Evolutionary conservation across 2,888 invertebrate genomes (phyloP), one percentile per base, ranked within the genome.

Genomic region (Sinopyrophorus schimmeli): DNA sequence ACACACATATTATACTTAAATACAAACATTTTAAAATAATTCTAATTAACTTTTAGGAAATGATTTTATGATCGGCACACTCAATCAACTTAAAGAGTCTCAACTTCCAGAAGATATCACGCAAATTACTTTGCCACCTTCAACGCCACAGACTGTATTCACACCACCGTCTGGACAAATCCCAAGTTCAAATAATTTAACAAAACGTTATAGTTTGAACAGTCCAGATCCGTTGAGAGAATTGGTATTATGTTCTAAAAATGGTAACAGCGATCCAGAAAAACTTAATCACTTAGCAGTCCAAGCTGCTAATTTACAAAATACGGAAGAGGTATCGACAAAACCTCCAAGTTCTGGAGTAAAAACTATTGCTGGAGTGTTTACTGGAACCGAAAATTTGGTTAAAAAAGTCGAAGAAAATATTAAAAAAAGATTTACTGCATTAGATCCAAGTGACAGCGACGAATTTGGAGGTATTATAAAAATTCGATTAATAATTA

Each of bases 401-500:
- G 30, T 71, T 3, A 71, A 69, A 46, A 72, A 70, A 62, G 66
- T 69, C 5, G 73, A 72, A 41, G 73, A 71, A 40, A 68, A 63
- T n/a, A 61, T 72, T 17, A 64, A 61, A 32, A 71, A 70, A 39
- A 71, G 69, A 53, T 73, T 70, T 58, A 41, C 75, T 70, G 35
- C 76, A 74, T 49, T 78, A 44, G 77, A 78, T 44, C 80, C 82
- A 9, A 84, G 82, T 54, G 86, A 85, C 63, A 84, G 83, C 60
- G 83, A 84, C 55, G 80, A 79, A 17, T 76, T 80, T 55, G 78
- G 79, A 61, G 80, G 80, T 80, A 56, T 37, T 5, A 18, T n/a
- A 24, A 28, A 12, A n/a, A 7, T 23, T 15, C 14, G 24, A 9
- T 23, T 18, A 2, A 11, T 11, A 44, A 35, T 9, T 24, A 9